Conservation (phyloP, 2,113 vertebrate species). For the Carassius auratus region DNA sequence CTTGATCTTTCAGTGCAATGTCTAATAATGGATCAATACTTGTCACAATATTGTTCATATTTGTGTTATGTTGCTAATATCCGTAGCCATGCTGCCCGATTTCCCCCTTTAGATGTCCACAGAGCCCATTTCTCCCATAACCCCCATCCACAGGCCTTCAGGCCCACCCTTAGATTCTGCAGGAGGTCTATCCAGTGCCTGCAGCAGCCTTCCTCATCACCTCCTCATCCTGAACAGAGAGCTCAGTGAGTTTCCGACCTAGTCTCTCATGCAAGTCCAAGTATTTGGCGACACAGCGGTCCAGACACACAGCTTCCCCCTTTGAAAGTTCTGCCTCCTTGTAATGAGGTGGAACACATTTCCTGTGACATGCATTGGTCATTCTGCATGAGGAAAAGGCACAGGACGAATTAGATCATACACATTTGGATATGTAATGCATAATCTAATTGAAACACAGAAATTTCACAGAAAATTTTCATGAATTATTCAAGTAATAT, state of each 20-base stretch:
- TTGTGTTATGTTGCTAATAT: background rate
- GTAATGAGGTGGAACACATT: conserved; percentile 93
- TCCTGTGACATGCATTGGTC: conserved; percentile 94
- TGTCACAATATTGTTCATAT: conserved; percentile 34
- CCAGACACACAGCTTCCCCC: conserved; percentile 92
- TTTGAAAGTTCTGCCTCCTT: conserved; percentile 94
- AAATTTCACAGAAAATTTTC: background rate
- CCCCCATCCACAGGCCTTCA: conserved; percentile 21
- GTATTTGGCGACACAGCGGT: conserved; percentile 97
- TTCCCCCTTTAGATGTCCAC: background rate
- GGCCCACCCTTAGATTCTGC: background rate
- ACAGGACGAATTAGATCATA: background rate
- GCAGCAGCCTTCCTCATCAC: conserved; percentile 85
- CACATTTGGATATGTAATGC: background rate
- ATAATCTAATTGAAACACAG: background rate
- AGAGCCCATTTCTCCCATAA: background rate
- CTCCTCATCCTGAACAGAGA: conserved; percentile 94
- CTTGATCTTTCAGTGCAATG: background rate
- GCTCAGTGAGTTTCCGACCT: conserved; percentile 91
- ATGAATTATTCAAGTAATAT: background rate
- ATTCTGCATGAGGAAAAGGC: conserved; percentile 75
- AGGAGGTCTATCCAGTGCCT: conserved; percentile 67
- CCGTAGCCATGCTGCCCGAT: background rate
- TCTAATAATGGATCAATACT: conserved; percentile 20
- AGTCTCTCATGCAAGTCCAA: conserved; percentile 93